A percentile compares a stretch with the other conserved stretches of the same genome.
Conservation (phyloP, 2,888 invertebrate species). For the Agonopterix heracliana region DNA sequence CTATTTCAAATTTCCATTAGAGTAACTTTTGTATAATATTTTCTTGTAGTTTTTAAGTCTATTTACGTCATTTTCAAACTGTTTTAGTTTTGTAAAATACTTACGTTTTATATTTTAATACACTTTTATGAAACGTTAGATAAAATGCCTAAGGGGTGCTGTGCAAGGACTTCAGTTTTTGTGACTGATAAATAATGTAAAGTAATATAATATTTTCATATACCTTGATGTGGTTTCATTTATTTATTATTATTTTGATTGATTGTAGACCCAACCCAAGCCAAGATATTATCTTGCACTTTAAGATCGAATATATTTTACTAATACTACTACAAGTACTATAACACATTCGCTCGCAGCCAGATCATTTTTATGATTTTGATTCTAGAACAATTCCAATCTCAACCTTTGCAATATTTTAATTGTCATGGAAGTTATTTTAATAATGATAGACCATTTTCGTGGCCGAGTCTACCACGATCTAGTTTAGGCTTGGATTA, state of each 20-base stretch:
- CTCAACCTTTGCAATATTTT: too few species aligned
- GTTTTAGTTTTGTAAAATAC: conserved; percentile 11
- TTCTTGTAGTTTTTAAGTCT: conserved; percentile 61
- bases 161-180: conserved; percentile 49
- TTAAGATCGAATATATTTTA: too few species aligned
- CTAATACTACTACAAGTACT: too few species aligned
- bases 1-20: conserved; percentile 19
- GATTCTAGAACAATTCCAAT: too few species aligned
- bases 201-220: conserved; percentile 60
- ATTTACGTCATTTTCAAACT: conserved; percentile 35
- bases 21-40: conserved; percentile 67
- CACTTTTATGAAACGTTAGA: conserved; percentile 69
- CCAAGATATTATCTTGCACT: too few species aligned
- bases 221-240: conserved; percentile 22
- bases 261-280: too few species aligned
- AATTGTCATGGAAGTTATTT: too few species aligned
- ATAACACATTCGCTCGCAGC: too few species aligned
- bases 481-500: too few species aligned
- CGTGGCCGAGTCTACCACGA: too few species aligned
- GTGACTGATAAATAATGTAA: conserved; percentile 51
- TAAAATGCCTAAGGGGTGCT: conserved; percentile 47
- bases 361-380: too few species aligned
- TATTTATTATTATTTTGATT: conserved; percentile 11
- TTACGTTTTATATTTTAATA: conserved; percentile 31
- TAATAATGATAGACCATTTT: too few species aligned